These are phyloP conservation scores for Euschistus heros DNA, from an alignment of 1,140 invertebrate species.

Conservation along the genomic window DNA sequence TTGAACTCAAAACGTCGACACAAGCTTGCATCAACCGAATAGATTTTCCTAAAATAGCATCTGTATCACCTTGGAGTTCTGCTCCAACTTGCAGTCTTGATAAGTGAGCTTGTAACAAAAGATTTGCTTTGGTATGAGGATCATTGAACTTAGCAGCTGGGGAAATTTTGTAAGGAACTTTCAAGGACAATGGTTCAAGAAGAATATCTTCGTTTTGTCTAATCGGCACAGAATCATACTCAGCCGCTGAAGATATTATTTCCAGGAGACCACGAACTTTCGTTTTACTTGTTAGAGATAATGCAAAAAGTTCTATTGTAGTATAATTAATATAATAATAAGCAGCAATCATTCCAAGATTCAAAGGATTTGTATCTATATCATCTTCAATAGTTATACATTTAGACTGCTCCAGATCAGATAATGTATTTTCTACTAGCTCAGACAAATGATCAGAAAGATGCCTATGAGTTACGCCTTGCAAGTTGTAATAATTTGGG, in stretches of 20 bases:
- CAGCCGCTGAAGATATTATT: conserved; percentile 94
- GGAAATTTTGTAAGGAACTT: conserved; percentile 66
- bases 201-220: conserved; percentile 90
- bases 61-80: conserved; percentile 94
- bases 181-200: conserved; percentile 64
- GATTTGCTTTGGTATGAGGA: conserved; percentile 94
- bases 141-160: conserved; percentile 74
- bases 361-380: conserved; percentile 90
- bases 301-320: conserved; percentile 95
- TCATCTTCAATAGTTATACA: conserved; percentile 98
- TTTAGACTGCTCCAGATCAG: conserved; percentile 93
- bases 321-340: conserved; percentile 99
- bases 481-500: conserved; percentile 98
- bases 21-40: conserved; percentile 93
- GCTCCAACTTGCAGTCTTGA: conserved; percentile 87
- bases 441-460: conserved; percentile 97
- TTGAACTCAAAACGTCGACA: conserved; percentile 95
- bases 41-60: conserved; percentile 75
- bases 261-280: conserved; percentile 94
- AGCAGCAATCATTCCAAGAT: conserved; percentile 98
- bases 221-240: conserved; percentile 91
- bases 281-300: conserved; percentile 93
- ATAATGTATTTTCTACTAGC: conserved; percentile 90
- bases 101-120: conserved; percentile 91
- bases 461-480: conserved; percentile 92